Evolutionary conservation across 2,888 invertebrate genomes (phyloP), one percentile per base, ranked within the genome.

Genomic region (Ophion ventricosus): DNA sequence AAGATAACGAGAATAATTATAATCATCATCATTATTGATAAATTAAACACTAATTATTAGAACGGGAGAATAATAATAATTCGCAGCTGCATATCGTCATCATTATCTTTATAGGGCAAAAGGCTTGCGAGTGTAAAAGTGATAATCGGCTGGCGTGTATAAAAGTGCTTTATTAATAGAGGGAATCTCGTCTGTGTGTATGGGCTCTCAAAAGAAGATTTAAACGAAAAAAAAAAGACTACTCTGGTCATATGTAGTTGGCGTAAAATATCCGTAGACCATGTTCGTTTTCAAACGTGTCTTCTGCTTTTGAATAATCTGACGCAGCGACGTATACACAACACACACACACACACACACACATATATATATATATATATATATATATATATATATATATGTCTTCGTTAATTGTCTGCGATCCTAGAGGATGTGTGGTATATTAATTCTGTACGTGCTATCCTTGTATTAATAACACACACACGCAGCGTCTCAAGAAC

Each of bases 91-190:
- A 87, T 85, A 82, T 84, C 77, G 76, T 84, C 80, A 83, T 84
- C 70, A 82, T 84, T 83, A 82, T 81, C 82, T 83, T 87, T 86
- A 81, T 87, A 86, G 82, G 72, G 84, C 80, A 84, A 59, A 82
- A 87, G 84, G 88, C 87, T 88, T 87, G 84, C 86, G 83, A 88
- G 85, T 85, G 84, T 86, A 84, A 88, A 86, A 82, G 86, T 87
- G 88, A 88, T 87, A 84, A 87, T 85, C 85, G 85, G 83, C 86
- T 85, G 87, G 86, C 85, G 86, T 85, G 83, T 85, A 85, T 81
- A 86, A 85, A 84, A 88, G 87, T 88, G 89, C 88, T 89, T 89
- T 88, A 87, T 86, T 61, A 26, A 66, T 67, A 66, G 67, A 61
- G 17, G 67, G 66, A 72, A 64, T 57, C 49, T 64, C 43, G 66